A percentile compares a stretch with the other conserved stretches of the same genome.
These are phyloP conservation scores for Leptinotarsa rubiginosa DNA, from an alignment of 2,888 invertebrate species.

Conservation along the genomic window DNA sequence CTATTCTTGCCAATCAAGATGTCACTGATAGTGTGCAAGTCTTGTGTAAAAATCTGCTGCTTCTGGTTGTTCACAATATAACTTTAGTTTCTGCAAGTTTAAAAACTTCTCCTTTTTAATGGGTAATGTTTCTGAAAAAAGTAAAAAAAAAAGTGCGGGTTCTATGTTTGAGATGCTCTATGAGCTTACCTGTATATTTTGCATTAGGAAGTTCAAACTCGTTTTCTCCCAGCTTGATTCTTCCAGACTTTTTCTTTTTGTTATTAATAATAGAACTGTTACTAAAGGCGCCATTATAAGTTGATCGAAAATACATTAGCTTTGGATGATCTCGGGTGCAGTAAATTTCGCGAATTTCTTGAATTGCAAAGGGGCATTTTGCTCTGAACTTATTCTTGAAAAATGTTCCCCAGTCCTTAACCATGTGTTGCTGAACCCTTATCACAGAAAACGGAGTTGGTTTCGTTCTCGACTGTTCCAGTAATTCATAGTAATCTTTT, in stretches of 20 bases:
- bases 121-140: conserved; percentile 14
- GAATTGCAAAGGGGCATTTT: not conserved
- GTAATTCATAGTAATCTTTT: conserved; percentile 2
- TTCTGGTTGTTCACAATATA: conserved; percentile 18
- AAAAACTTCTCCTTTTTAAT: conserved; percentile 19
- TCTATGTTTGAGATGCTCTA: too few species aligned
- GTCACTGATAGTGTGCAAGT: conserved; percentile 14
- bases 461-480: conserved; percentile 5
- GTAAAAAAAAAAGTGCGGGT: not conserved
- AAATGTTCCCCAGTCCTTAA: conserved; percentile 17
- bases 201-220: conserved; percentile 23
- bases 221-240: conserved; percentile 10
- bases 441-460: conserved; percentile 13
- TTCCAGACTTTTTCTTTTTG: not conserved
- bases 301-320: not conserved
- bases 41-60: conserved; percentile 16
- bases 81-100: conserved; percentile 18
- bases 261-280: not conserved
- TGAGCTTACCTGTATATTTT: conserved; percentile 8
- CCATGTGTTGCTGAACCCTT: conserved; percentile 6
- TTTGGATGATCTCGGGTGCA: conserved; percentile 18
- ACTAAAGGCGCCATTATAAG: conserved; percentile 18
- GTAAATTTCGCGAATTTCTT: conserved; percentile 19
- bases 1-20: conserved; percentile 3
- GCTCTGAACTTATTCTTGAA: conserved; percentile 7